Evolutionary conservation across 64 coral and sea anemone species (phyloP).

Genomic region (Actinia equina): DNA sequence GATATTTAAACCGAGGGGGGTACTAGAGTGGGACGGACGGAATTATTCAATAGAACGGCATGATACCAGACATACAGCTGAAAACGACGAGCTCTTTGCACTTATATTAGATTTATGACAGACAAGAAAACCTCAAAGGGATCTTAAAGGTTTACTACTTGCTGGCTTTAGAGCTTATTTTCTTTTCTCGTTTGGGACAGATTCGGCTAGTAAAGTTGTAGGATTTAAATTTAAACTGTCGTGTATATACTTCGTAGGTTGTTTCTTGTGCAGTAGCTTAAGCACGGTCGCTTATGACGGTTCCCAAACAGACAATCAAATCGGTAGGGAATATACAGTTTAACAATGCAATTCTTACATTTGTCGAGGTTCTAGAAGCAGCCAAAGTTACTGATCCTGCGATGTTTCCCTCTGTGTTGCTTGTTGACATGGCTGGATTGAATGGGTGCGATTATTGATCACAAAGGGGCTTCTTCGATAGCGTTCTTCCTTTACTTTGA

Average conservation of each 20-base stretch:
- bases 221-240: not conserved
- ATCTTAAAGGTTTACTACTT: not conserved
- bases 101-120: conserved; percentile 16
- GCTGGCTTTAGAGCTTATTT: not conserved
- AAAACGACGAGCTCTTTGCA: conserved; percentile 12
- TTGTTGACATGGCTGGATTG: conserved; percentile 22
- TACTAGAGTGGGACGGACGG: not conserved
- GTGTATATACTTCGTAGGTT: not conserved
- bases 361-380: conserved; percentile 20
- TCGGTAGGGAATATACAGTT: conserved; percentile 5
- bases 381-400: conserved; percentile 4
- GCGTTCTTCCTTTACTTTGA: conserved; percentile 19
- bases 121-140: not conserved
- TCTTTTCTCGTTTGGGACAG: not conserved
- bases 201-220: not conserved
- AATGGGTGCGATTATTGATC: conserved; percentile 16
- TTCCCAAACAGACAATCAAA: conserved; percentile 1
- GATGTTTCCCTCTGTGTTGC: conserved; percentile 10
- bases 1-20: not conserved
- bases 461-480: conserved; percentile 22
- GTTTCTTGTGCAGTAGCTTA: not conserved
- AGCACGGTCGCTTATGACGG: not conserved
- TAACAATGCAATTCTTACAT: conserved; percentile 42
- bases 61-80: conserved; percentile 18
- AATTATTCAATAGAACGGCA: conserved; percentile 2